Evolutionary conservation across 2,888 invertebrate genomes (phyloP).

Genomic region (Ormyrus pomaceus): DNA sequence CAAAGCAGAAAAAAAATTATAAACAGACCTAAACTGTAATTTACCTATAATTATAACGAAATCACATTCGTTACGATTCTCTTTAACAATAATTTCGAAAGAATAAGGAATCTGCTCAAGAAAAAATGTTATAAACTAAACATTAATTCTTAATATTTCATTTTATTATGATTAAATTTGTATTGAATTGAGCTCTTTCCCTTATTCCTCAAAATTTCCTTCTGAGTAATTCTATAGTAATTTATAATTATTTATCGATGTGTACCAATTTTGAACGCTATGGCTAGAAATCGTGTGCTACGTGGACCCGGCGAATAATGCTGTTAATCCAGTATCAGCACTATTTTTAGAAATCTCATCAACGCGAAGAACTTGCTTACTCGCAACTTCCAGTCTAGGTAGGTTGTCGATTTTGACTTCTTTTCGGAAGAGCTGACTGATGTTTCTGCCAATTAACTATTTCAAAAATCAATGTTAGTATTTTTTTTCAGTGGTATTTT

Average conservation of each 20-base stretch:
- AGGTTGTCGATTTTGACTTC: slow-evolving; percentile 91
- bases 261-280: slow-evolving; percentile 65
- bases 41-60: slow-evolving; percentile 43
- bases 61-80: slow-evolving; percentile 35
- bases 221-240: slow-evolving; percentile 45
- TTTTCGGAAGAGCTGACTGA: slow-evolving; percentile 91
- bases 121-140: slow-evolving; percentile 8
- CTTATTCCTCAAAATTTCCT: slow-evolving; percentile 44
- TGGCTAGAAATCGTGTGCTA: slow-evolving; percentile 67
- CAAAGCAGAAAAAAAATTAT: slow-evolving; percentile 49
- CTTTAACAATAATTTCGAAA: slow-evolving; percentile 45
- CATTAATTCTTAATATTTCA: slow-evolving; percentile 21
- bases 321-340: slow-evolving; percentile 69
- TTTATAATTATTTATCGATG: slow-evolving; percentile 49
- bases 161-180: slow-evolving; percentile 8
- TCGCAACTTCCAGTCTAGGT: slow-evolving; percentile 81
- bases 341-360: slow-evolving; percentile 71
- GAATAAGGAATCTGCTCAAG: slow-evolving; percentile 40
- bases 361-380: slow-evolving; percentile 67
- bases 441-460: slow-evolving; percentile 88
- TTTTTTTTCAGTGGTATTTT: no score
- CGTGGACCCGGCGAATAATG: slow-evolving; percentile 73
- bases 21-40: slow-evolving; percentile 49
- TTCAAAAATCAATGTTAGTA: slow-evolving; percentile 64
- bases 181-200: slow-evolving; percentile 29